phyloP scores from a whole-genome alignment of 2,113 vertebrate genomes.

The Lonchura striata region DNA sequence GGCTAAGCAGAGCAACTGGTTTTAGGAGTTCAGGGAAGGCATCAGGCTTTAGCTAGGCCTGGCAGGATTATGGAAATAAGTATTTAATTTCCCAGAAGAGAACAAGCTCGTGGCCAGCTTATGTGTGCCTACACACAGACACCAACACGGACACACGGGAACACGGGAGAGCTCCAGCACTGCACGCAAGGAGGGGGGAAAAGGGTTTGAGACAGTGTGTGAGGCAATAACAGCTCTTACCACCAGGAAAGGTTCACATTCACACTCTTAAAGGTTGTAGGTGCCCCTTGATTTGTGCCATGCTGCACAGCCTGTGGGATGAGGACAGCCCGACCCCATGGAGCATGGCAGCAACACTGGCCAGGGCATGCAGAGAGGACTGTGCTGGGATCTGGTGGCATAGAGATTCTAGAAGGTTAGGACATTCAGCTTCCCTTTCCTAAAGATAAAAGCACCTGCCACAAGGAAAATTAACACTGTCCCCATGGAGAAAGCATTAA shows the following conservation, averaged over 20 bases:
- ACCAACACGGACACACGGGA: accelerated
- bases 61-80: neutral
- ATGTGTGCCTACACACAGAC: neutral
- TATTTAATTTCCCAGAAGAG: conserved; percentile 24
- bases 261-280: accelerated
- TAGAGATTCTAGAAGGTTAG: neutral
- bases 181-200: accelerated
- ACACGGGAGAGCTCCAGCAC: accelerated
- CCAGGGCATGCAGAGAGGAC: neutral
- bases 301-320: neutral
- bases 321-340: accelerated
- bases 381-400: neutral
- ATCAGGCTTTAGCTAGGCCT: neutral
- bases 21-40: neutral
- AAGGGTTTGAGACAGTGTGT: accelerated
- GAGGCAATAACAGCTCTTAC: neutral
- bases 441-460: neutral
- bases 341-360: accelerated
- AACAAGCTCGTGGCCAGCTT: neutral
- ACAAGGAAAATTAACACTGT: neutral
- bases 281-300: accelerated
- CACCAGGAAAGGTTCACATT: neutral
- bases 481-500: neutral
- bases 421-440: neutral
- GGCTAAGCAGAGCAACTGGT: neutral